A percentile compares a stretch with the other conserved stretches of the same genome.
These are phyloP conservation scores for Paraescarpia echinospica DNA, from an alignment of 1,140 invertebrate genomes.

Conservation along the genomic window DNA sequence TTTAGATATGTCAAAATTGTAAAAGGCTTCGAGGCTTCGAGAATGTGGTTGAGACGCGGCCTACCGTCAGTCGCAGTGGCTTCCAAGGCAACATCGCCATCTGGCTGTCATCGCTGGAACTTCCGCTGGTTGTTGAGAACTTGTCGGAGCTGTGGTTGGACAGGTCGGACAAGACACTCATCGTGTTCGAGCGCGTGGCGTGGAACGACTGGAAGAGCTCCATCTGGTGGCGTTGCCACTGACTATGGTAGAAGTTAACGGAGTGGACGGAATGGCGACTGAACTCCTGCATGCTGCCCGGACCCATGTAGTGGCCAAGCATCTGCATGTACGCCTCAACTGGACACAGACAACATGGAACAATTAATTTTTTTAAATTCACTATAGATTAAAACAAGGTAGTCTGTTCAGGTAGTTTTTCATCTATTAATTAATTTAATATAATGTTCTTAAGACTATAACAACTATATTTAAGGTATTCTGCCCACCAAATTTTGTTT, in stretches of 20 bases:
- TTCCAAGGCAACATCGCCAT: not conserved
- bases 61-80: not conserved
- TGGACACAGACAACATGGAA: slow-evolving; percentile 53
- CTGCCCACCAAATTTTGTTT: too few species aligned
- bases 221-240: slow-evolving; percentile 69
- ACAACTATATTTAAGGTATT: too few species aligned
- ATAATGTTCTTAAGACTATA: too few species aligned
- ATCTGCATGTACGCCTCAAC: slow-evolving; percentile 96
- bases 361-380: too few species aligned
- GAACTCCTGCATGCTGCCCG: slow-evolving; percentile 70
- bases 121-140: not conserved
- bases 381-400: too few species aligned
- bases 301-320: slow-evolving; percentile 84
- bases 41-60: not conserved
- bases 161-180: slow-evolving; percentile 50
- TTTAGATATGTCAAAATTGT: too few species aligned
- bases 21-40: too few species aligned
- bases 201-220: slow-evolving; percentile 59
- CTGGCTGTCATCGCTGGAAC: not conserved
- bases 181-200: slow-evolving; percentile 49
- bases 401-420: too few species aligned
- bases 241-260: slow-evolving; percentile 70
- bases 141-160: slow-evolving; percentile 29
- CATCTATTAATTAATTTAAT: too few species aligned
- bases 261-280: slow-evolving; percentile 81